A percentile compares a stretch with the other conserved stretches of the same genome.
Conservation (phyloP, 2,888 invertebrate species). For the Eremobia ochroleuca region DNA sequence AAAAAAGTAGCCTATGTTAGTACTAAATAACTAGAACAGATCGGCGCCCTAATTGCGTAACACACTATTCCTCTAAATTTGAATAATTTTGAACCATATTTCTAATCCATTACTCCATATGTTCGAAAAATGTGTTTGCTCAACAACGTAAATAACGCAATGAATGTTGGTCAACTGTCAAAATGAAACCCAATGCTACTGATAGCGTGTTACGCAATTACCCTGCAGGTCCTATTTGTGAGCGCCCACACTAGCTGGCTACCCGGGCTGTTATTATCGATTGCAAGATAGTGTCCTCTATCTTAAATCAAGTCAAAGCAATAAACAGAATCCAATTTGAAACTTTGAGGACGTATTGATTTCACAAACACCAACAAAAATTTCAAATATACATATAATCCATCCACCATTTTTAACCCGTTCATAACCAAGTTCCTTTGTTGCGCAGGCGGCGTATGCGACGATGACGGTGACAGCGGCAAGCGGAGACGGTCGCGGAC, state of each 20-base stretch:
- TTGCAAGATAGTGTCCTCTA: neutral
- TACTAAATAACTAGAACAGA: neutral
- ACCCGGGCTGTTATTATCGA: neutral
- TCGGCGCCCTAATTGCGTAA: too few species aligned
- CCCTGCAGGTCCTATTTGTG: neutral
- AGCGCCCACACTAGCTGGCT: neutral
- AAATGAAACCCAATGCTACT: too few species aligned
- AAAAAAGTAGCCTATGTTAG: neutral
- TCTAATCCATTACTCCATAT: too few species aligned
- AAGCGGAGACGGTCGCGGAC: slow-evolving; percentile 97
- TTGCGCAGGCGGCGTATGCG: slow-evolving; percentile 88
- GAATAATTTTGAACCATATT: too few species aligned
- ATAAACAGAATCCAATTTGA: neutral
- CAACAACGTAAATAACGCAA: too few species aligned
- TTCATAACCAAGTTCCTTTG: neutral
- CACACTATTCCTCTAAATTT: too few species aligned
- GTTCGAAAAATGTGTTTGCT: too few species aligned
- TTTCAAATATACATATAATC: neutral
- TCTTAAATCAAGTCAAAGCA: neutral
- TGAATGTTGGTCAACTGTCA: too few species aligned
- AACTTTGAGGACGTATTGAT: neutral
- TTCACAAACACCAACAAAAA: neutral
- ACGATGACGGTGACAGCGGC: slow-evolving; percentile 94
- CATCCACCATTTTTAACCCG: too few species aligned
- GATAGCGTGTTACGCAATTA: too few species aligned